These are phyloP conservation scores for Tromatobia lineatoria DNA, from an alignment of 2,888 invertebrate species.

Conservation along the genomic window DNA sequence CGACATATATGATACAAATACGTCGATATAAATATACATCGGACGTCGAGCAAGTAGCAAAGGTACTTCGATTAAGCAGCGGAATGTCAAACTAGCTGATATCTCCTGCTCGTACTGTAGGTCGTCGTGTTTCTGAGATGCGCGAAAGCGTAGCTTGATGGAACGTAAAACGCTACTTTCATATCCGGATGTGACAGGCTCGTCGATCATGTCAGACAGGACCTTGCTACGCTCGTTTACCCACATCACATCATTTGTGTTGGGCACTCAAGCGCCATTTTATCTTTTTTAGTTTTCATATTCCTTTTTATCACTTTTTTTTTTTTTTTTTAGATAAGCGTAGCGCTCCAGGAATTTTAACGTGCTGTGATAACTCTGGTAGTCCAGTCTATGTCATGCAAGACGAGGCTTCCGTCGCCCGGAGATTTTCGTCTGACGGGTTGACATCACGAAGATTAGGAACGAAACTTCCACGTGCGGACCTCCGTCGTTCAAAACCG, in stretches of 20 bases:
- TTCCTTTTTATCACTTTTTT: constrained; percentile 3
- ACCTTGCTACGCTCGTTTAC: background rate
- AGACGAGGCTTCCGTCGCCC: background rate
- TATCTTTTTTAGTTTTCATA: constrained; percentile 32
- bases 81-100: constrained; percentile 28
- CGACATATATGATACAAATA: constrained; percentile 5
- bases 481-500: too few relatives aligned
- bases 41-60: constrained; percentile 33
- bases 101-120: constrained; percentile 8
- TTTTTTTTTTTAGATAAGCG: background rate
- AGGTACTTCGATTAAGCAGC: constrained; percentile 55
- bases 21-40: constrained; percentile 16
- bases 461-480: too few relatives aligned
- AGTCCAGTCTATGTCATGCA: constrained; percentile 19
- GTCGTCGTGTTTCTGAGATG: constrained; percentile 28
- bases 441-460: constrained; percentile 44
- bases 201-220: constrained; percentile 58
- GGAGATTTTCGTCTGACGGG: constrained; percentile 3
- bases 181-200: constrained; percentile 56
- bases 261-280: constrained; percentile 20
- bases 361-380: background rate
- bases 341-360: constrained; percentile 10
- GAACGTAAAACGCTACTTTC: constrained; percentile 51
- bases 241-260: constrained; percentile 25
- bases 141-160: constrained; percentile 50